Base-by-base conservation (phyloP, 1,140 invertebrate species). In the Leptopilina clavipes region DNA sequence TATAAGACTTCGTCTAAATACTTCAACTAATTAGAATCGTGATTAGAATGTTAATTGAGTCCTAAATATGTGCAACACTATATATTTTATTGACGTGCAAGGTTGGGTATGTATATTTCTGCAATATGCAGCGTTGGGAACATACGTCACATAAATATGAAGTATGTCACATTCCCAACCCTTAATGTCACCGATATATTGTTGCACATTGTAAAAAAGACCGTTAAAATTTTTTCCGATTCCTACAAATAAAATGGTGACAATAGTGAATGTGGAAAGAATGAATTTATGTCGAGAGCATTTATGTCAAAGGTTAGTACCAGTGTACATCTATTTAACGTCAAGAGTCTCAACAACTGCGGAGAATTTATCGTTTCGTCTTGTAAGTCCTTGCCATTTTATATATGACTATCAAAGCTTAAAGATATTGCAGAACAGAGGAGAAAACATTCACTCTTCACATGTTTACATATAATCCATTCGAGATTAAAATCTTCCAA, bases 341-440 rank as follows among this genome's bases (percentile, higher is more conserved):
- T 88, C 87, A 71, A 80, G 78, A 80, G 78, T 3, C 37, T 82
- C 76, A 79, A 76, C 82, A 83, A 83, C 81, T 31, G 75, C 81
- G 78, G 79, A 86, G 25, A 86, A 89, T 88, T 89, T 89, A 89
- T 89, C 83, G 87, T 87, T 88, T 85, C 83, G 86, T 83, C 83
- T 83, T n/a, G n/a, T n/a, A 81, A 81, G 76, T 83, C 73, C 76
- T 77, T 73, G 76, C 70, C 75, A 54, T 80, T 83, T 85, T 83
- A 86, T n/a, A n/a, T n/a, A n/a, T 82, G 81, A 80, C 31, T 79
- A 72, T 70, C 72, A 65, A 52, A 37, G 37, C 37, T 17, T 59
- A 74, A 77, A 71, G 71, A 70, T 65, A 22, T 31, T 14, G 22
- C 11, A 14, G 12, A 22, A 65, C 12, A 31, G 59, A 0, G 10